These are phyloP conservation scores for Cheirogaleus medius DNA, from an alignment of 2,113 vertebrate species.

Conservation along the genomic window DNA sequence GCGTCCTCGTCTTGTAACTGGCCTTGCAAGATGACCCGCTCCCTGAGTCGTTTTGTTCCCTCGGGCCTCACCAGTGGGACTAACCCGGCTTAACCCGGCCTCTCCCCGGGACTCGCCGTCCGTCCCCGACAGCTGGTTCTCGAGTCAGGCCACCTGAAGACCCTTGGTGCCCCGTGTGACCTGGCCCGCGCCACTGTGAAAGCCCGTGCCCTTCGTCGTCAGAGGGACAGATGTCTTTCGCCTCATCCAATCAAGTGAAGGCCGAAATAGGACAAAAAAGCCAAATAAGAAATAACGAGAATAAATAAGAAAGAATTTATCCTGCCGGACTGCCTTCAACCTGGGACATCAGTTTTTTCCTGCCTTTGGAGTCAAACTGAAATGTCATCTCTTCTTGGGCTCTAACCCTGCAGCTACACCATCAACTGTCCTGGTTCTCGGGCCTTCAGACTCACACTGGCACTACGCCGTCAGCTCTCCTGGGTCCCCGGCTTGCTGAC, in stretches of 20 bases:
- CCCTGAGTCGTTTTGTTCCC: no score
- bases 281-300: not conserved
- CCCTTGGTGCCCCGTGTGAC: no score
- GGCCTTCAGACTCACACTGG: not conserved
- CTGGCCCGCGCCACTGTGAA: no score
- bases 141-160: no score
- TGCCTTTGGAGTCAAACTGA: not conserved
- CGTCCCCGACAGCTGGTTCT: no score
- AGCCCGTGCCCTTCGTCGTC: no score
- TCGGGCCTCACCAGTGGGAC: no score
- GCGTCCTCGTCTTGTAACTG: no score
- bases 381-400: not conserved
- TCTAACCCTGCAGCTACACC: not conserved
- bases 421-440: not conserved
- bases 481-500: not conserved
- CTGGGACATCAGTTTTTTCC: rapidly evolving
- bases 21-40: no score
- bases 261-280: not conserved
- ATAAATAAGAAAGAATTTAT: not conserved
- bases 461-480: not conserved
- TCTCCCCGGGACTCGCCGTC: no score
- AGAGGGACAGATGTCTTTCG: no score
- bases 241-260: not conserved
- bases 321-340: not conserved
- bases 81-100: no score